Percentiles rank a stretch among this genome's conserved stretches.
These are phyloP conservation scores for Lithophane semibrunnea DNA, from an alignment of 2,888 invertebrate genomes.

Conservation along the genomic window DNA sequence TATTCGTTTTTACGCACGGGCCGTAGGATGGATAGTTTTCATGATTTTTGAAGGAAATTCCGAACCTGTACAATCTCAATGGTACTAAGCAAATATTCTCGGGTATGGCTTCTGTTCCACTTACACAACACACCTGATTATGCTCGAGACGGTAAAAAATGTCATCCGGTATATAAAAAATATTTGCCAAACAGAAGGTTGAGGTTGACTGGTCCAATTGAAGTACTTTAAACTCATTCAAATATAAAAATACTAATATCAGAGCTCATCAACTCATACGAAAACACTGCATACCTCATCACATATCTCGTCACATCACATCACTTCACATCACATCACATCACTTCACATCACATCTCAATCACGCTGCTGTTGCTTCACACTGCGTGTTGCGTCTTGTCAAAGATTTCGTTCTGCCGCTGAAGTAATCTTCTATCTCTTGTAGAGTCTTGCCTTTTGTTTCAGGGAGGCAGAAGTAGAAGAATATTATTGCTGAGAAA, in stretches of 20 bases:
- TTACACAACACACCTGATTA: too few relatives aligned
- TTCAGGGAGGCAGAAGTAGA: constrained; percentile 92
- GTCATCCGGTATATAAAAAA: too few relatives aligned
- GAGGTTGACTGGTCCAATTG: neutral
- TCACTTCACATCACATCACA: neutral
- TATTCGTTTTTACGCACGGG: too few relatives aligned
- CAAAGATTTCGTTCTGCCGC: constrained; percentile 90
- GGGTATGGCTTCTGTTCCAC: too few relatives aligned
- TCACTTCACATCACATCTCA: neutral
- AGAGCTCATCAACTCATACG: constrained; percentile 28
- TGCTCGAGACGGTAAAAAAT: too few relatives aligned
- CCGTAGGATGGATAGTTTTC: too few relatives aligned
- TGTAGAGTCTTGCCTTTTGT: constrained; percentile 92
- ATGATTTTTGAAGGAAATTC: too few relatives aligned
- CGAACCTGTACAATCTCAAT: too few relatives aligned
- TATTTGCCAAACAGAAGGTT: neutral
- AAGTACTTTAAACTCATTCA: neutral
- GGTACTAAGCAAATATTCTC: too few relatives aligned
- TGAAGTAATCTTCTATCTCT: constrained; percentile 93
- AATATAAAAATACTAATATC: neutral
- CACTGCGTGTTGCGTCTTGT: constrained; percentile 77
- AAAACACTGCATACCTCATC: neutral
- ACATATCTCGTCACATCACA: constrained; percentile 1
- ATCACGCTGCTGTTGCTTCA: constrained; percentile 70
- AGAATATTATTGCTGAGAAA: constrained; percentile 90